Evolutionary conservation across 2,888 invertebrate genomes (phyloP), one percentile per base, ranked within the genome.

Genomic region (Zhuqinia jingwanae): DNA sequence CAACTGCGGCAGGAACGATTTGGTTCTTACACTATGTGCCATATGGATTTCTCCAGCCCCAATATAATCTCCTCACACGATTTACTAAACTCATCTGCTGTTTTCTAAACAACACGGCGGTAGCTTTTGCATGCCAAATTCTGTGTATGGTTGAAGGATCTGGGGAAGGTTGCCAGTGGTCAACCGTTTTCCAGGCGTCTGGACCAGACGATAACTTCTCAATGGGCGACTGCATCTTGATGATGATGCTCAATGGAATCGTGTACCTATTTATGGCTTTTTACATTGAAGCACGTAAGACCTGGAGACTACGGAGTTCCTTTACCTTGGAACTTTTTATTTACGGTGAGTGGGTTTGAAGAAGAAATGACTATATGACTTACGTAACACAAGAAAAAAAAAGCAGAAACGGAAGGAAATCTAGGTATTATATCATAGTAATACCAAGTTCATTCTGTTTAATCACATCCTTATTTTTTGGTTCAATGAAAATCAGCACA

Each of bases 241-340:
- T 97, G 94, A 92, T 98, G 91, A 91, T 95, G 20, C 88, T 96
- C 1, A 96, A 96, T 91, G 93, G 94, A 11, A 79, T 95, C 0
- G 77, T 97, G 0, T 97, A 97, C 91, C 94, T 96, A 92, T 85
- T 95, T 2, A 92, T 97, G 53, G 95, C 98, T 0, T 93, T 97
- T 89, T 98, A 98, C 92, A 93, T 98, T 30, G 98, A 98, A 92
- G 96, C 96, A n/a, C 90, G 94, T 98, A 8, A 94, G 95, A 87
- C 98, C 98, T 0, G 98, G 98, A 15, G 95, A 96, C 20, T 97
- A 94, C 92, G 87, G 98, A 3, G 95, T 98, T 0, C 95, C 96
- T 0, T 94, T 95, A 88, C 95, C 95, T 47, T 97, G 96, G 95
- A 95, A 97, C 91, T 98, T 97, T 92, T 95, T 95, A 0, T 94